Percentiles rank a stretch among this genome's conserved stretches.
Evolutionary conservation across 2,113 vertebrate genomes (phyloP).

Genomic region (Rattus norvegicus): GRCr8 NC_086027.1:36269501-36270000

Average conservation of each 20-base stretch:
- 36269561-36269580: background rate
- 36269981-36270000: background rate
- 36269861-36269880: background rate
- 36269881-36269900: background rate
- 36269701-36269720: slow-evolving; percentile 20
- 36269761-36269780: background rate
- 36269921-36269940: background rate
- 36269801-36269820: background rate
- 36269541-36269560: background rate
- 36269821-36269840: background rate
- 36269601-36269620: background rate
- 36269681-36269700: slow-evolving; percentile 32
- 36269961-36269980: background rate
- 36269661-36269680: background rate
- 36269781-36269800: background rate
- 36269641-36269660: background rate
- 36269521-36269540: accelerated
- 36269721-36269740: background rate
- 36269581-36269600: background rate
- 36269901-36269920: slow-evolving; percentile 21
- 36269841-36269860: background rate
- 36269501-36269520: background rate
- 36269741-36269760: slow-evolving; percentile 11
- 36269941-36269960: background rate
- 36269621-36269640: background rate